Evolutionary conservation across 23 tunicate genomes (phyloP), one percentile per base, ranked within the genome.

Genomic region (Ciona savignyi): DNA sequence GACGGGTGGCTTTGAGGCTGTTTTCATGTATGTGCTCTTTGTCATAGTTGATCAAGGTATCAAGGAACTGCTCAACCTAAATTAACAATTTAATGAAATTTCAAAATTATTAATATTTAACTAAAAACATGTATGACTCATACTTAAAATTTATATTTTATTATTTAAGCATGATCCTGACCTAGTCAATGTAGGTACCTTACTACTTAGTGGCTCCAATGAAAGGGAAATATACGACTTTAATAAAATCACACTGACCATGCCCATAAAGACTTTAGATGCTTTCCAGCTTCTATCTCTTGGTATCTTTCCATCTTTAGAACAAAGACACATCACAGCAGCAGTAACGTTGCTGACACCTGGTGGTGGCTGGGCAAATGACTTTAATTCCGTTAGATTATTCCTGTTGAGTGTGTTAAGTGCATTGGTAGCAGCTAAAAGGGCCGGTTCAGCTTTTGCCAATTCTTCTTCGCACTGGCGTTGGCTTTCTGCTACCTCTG

Each of bases 271-370:
- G 26, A 79, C 77, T 74, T 74, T 78, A 1, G 78, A 66, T 3
- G 89, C 81, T 79, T 70, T 89, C 96, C 96, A 89, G 23, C 82
- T 83, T 42, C 77, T 62, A 60, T 89, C 96, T 60, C 74, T 89
- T 15, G 96, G 89, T 1, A 83, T 69, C 73, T 75, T 83, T 32
- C 96, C 96, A 35, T 75, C 89, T 26, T 81, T 78, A 27, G 96
- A 81, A 68, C 81, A 83, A n/a, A 89, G 76, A 69, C 96, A 89
- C 96, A 89, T 89, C 42, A 89, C 96, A 62, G 96, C 96, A 11
- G 96, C 96, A 2, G 71, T 51, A 0, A 89, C 85, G 51, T 89
- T 89, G 69, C 74, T 70, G 1, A 83, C 81, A 0, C 81, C 96
- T 42, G 71, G 73, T 19, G 82, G 76, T 22, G 96, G 96, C 19